Evolutionary conservation across 2,797 vertebrate genomes (phyloP).

Genomic region (Leptoclinus maculatus): DNA sequence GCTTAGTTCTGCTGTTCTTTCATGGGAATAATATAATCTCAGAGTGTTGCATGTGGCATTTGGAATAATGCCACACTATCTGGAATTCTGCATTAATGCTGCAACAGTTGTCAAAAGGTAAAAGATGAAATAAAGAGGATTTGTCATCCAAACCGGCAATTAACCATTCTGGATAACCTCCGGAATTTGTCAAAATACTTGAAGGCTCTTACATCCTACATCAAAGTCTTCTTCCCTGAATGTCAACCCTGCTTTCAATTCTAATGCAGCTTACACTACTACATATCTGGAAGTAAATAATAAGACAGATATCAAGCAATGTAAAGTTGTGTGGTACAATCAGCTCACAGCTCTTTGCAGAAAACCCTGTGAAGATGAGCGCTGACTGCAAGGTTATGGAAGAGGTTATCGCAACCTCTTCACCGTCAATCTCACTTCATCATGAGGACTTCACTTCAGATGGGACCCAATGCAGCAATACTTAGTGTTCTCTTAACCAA

Average conservation of each 20-base stretch:
- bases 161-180: neutral
- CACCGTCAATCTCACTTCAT: slow-evolving; percentile 36
- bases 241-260: neutral
- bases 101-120: slow-evolving; percentile 7
- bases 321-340: slow-evolving; percentile 5
- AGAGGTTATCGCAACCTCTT: slow-evolving; percentile 54
- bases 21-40: neutral
- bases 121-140: neutral
- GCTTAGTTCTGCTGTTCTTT: neutral
- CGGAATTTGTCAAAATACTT: neutral
- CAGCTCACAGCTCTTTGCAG: slow-evolving; percentile 32
- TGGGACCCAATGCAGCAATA: neutral
- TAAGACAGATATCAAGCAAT: neutral
- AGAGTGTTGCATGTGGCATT: slow-evolving; percentile 1
- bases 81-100: slow-evolving; percentile 5
- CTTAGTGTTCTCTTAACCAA: neutral
- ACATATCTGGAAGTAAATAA: slow-evolving; percentile 6
- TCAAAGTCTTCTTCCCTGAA: slow-evolving; percentile 7
- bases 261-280: neutral
- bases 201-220: neutral
- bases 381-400: slow-evolving; percentile 42
- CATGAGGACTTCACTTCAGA: slow-evolving; percentile 15
- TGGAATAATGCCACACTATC: slow-evolving; percentile 1
- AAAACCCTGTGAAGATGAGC: slow-evolving; percentile 39
- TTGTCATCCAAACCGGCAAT: slow-evolving; percentile 5